These are phyloP conservation scores for Tridacna gigas DNA, from an alignment of 2,888 invertebrate genomes.

Conservation along the genomic window DNA sequence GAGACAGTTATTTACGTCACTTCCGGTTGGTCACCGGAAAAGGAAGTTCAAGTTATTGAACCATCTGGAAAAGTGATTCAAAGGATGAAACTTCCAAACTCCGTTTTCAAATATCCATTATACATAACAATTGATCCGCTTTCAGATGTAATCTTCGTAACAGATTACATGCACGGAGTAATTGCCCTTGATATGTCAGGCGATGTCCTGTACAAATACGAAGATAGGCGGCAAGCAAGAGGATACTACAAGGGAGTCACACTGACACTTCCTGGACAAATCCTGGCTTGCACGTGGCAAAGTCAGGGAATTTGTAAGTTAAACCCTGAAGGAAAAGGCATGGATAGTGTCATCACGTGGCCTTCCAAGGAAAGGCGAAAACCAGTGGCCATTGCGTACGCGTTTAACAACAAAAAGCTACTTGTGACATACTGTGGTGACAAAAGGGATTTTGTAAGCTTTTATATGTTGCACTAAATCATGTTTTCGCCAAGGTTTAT, in stretches of 20 bases:
- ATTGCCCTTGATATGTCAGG: constrained; percentile 44
- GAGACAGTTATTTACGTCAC: constrained; percentile 44
- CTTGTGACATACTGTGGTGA: constrained; percentile 49
- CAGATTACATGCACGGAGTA: constrained; percentile 46
- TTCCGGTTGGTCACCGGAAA: constrained; percentile 44
- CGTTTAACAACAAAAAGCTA: constrained; percentile 42
- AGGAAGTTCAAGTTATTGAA: constrained; percentile 39
- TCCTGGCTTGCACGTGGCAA: constrained; percentile 53
- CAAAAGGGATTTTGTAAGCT: constrained; percentile 41
- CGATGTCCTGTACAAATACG: constrained; percentile 32
- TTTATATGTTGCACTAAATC: constrained; percentile 39
- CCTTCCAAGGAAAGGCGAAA: constrained; percentile 39
- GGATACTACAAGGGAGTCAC: constrained; percentile 53
- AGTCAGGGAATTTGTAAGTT: constrained; percentile 37
- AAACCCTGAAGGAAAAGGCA: constrained; percentile 32
- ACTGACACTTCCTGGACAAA: constrained; percentile 37
- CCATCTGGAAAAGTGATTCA: constrained; percentile 36
- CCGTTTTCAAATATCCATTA: constrained; percentile 38
- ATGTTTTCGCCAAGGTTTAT: background rate
- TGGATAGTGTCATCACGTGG: constrained; percentile 44
- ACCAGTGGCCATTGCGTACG: constrained; percentile 50
- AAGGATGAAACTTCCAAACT: constrained; percentile 32
- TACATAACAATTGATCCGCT: constrained; percentile 42
- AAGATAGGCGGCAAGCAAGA: constrained; percentile 30
- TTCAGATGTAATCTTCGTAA: constrained; percentile 30